phyloP scores from a whole-genome alignment of 2,888 invertebrate species.

The Phyto melanocephala region DNA sequence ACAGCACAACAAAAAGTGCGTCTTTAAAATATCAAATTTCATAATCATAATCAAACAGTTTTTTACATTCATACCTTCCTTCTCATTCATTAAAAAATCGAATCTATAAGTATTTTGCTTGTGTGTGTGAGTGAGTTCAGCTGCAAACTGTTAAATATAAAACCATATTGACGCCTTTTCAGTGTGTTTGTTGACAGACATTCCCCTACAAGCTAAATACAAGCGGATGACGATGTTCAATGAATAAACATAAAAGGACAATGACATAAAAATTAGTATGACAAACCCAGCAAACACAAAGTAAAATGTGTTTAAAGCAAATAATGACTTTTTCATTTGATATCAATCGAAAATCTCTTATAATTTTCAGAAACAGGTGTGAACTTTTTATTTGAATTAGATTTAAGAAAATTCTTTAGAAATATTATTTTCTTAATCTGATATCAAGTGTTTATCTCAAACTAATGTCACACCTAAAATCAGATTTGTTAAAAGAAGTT shows the following conservation, averaged over 20 bases:
- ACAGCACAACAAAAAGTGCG: neutral
- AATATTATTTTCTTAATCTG: too few species aligned
- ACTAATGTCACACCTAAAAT: too few species aligned
- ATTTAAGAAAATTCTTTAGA: too few species aligned
- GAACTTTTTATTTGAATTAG: too few species aligned
- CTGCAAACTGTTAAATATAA: neutral
- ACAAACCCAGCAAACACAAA: too few species aligned
- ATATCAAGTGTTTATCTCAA: too few species aligned
- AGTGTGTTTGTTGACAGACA: neutral
- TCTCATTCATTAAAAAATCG: conserved; percentile 1
- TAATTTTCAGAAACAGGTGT: too few species aligned
- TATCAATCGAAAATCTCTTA: too few species aligned
- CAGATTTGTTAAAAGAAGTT: too few species aligned
- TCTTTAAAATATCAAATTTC: conserved; percentile 61
- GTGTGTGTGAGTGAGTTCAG: neutral
- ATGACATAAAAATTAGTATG: conserved; percentile 22
- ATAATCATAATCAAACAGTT: conserved; percentile 38
- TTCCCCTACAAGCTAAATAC: neutral
- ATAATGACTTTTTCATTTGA: too few species aligned
- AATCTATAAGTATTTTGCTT: neutral
- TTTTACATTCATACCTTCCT: conserved; percentile 38
- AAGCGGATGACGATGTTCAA: conserved; percentile 23
- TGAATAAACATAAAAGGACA: conserved; percentile 38
- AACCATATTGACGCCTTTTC: neutral
- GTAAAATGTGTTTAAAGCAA: too few species aligned